These are phyloP conservation scores for Fistularia tabacaria DNA, from an alignment of 2,797 vertebrate species.

Conservation along the genomic window DNA sequence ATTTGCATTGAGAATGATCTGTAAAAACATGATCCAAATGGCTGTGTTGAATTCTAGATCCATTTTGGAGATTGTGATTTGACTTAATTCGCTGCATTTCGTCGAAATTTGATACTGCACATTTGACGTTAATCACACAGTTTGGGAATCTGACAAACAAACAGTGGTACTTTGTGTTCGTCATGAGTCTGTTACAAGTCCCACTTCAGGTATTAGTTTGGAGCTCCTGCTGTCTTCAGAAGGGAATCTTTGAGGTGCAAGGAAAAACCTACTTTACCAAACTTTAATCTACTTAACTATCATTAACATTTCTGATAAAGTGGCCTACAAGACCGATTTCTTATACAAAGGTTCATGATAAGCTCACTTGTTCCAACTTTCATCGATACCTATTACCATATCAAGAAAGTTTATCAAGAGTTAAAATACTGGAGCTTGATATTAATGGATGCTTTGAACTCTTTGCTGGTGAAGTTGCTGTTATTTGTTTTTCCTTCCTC, in stretches of 20 bases:
- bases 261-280: conserved; percentile 1
- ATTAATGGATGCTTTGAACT: too few species aligned
- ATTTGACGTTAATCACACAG: conserved; percentile 36
- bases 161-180: conserved; percentile 48
- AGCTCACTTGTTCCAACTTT: too few species aligned
- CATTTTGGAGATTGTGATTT: conserved; percentile 29
- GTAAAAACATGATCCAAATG: conserved; percentile 23
- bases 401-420: too few species aligned
- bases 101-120: conserved; percentile 52
- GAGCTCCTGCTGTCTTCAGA: conserved; percentile 20
- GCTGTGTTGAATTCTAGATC: too few species aligned
- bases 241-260: conserved; percentile 14
- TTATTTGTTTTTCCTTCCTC: conserved; percentile 13
- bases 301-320: too few species aligned
- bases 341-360: too few species aligned
- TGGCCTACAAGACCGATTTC: too few species aligned
- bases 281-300: too few species aligned
- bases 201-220: conserved; percentile 25
- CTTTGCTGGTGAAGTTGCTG: too few species aligned
- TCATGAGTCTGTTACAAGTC: conserved; percentile 28
- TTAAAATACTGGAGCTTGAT: too few species aligned
- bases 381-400: too few species aligned
- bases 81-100: conserved; percentile 37
- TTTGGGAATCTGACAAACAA: conserved; percentile 42
- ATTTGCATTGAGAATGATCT: conserved; percentile 29